Evolutionary conservation across 2,113 vertebrate genomes (phyloP).

Genomic region (Ictidomys tridecemlineatus): DNA sequence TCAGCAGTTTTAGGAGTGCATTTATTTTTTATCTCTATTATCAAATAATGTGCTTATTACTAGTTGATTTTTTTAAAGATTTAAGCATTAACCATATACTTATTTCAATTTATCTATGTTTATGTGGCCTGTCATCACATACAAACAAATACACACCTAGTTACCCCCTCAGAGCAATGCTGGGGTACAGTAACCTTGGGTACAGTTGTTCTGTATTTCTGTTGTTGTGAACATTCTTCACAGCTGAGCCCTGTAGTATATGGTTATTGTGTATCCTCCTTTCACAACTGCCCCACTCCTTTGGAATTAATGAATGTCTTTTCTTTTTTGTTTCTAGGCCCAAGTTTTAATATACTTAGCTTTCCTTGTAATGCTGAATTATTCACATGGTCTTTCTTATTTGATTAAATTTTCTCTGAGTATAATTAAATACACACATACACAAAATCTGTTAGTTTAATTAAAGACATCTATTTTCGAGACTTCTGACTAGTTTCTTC

Average conservation of each 20-base stretch:
- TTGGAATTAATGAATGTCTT: neutral
- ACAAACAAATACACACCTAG: neutral
- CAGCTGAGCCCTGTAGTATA: neutral
- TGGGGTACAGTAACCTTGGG: neutral
- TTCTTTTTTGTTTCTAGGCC: neutral
- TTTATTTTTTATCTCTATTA: neutral
- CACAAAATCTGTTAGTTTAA: neutral
- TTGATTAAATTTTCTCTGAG: neutral
- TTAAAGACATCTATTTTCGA: neutral
- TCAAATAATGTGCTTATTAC: neutral
- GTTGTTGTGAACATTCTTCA: neutral
- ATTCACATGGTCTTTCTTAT: neutral
- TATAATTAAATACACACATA: neutral
- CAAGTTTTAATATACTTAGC: neutral
- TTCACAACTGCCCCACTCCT: neutral
- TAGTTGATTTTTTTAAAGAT: neutral
- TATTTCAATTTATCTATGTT: neutral
- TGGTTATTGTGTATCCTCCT: neutral
- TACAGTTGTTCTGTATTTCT: neutral
- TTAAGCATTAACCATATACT: neutral
- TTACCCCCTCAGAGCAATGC: neutral
- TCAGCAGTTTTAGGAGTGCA: neutral
- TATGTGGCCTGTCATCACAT: neutral
- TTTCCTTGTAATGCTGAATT: neutral
- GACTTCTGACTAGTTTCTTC: neutral